A percentile compares a stretch with the other conserved stretches of the same genome.
Conservation (phyloP, 2,888 invertebrate species). For the Eurois occulta region DNA sequence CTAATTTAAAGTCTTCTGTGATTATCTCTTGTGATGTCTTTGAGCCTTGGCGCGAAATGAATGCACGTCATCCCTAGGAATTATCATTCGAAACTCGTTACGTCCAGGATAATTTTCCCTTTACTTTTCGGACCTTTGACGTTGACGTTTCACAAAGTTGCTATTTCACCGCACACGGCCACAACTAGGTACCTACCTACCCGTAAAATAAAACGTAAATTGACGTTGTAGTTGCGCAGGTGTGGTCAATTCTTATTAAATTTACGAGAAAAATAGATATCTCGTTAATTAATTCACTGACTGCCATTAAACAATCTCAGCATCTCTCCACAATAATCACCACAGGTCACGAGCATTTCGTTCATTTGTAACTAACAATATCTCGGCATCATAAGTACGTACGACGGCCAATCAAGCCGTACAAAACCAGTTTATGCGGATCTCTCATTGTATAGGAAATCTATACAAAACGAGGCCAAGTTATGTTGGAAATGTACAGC, state of each 20-base stretch:
- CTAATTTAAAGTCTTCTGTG: constrained; percentile 4
- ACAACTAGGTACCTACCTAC: too few species aligned
- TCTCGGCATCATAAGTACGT: constrained; percentile 22
- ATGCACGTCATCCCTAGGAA: neutral
- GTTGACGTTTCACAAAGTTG: neutral
- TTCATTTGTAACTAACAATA: constrained; percentile 21
- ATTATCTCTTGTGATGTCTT: neutral
- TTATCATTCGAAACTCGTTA: neutral
- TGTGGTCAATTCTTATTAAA: neutral
- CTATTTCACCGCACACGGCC: neutral
- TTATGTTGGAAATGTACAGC: too few species aligned
- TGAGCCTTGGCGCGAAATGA: neutral
- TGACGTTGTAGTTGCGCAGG: neutral
- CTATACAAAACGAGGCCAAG: too few species aligned
- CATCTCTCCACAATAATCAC: constrained; percentile 6
- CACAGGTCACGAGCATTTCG: constrained; percentile 3
- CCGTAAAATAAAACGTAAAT: neutral
- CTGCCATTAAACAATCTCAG: neutral
- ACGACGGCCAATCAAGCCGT: too few species aligned
- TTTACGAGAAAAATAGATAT: neutral
- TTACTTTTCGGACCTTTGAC: too few species aligned
- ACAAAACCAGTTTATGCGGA: too few species aligned
- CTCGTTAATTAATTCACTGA: neutral
- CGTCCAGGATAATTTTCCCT: neutral
- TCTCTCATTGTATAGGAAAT: too few species aligned